Evolutionary conservation across 2,888 invertebrate species (phyloP).

Genomic region (Ichneumoninae sp.): DNA sequence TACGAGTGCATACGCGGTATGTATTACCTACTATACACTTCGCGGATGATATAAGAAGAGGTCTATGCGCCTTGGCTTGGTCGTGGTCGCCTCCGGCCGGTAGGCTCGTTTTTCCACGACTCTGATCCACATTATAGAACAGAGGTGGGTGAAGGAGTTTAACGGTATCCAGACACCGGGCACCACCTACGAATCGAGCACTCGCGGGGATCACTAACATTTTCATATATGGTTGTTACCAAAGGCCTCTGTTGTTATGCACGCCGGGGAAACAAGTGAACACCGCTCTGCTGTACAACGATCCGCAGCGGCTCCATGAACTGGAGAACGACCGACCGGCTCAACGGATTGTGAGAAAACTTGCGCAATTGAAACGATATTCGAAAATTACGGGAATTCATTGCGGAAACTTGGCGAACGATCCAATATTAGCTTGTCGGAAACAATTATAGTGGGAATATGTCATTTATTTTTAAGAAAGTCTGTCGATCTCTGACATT

Average conservation of each 20-base stretch:
- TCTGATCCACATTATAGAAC: slow-evolving; percentile 74
- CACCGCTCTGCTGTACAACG: slow-evolving; percentile 4
- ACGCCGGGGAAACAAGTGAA: slow-evolving; percentile 2
- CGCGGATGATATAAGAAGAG: slow-evolving; percentile 60
- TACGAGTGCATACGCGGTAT: slow-evolving; percentile 6
- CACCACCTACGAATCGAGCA: slow-evolving; percentile 68
- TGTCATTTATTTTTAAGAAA: not conserved
- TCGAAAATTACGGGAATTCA: slow-evolving; percentile 5
- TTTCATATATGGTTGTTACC: slow-evolving; percentile 70
- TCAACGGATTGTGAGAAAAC: slow-evolving; percentile 21
- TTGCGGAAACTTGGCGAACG: slow-evolving; percentile 5
- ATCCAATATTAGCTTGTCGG: not conserved
- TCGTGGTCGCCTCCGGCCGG: slow-evolving; percentile 25
- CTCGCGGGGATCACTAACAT: slow-evolving; percentile 67
- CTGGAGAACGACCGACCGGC: not conserved
- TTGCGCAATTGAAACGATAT: slow-evolving; percentile 18
- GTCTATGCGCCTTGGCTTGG: slow-evolving; percentile 22
- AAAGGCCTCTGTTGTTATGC: slow-evolving; percentile 30
- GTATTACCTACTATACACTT: slow-evolving; percentile 22
- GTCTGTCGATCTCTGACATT: not conserved
- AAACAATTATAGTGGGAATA: not conserved
- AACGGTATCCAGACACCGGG: slow-evolving; percentile 63
- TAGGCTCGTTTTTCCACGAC: slow-evolving; percentile 43
- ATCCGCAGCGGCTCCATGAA: slow-evolving; percentile 15
- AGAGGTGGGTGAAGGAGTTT: slow-evolving; percentile 75